Conservation (phyloP, 1,140 invertebrate species). For the Heliconius hewitsoni region DNA sequence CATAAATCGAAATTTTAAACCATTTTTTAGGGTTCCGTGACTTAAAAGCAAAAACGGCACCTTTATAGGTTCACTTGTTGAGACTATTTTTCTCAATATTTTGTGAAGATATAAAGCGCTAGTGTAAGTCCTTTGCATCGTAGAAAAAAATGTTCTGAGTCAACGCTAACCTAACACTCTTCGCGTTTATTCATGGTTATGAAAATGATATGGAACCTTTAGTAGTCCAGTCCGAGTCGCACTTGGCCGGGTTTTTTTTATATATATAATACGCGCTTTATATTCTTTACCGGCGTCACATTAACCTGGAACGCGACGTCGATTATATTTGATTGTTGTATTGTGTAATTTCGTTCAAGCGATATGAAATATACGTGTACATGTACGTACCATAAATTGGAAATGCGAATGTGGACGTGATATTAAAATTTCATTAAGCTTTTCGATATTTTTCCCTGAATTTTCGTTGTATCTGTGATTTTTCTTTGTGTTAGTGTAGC, state of each 20-base stretch:
- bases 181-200: too few relatives aligned
- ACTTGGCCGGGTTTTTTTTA: constrained; percentile 8
- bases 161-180: too few relatives aligned
- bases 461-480: background rate
- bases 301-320: constrained; percentile 37
- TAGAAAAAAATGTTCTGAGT: too few relatives aligned
- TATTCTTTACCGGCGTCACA: constrained; percentile 41
- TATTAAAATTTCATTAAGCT: constrained; percentile 9
- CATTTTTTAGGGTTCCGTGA: background rate
- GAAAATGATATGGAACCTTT: too few relatives aligned
- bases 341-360: constrained; percentile 15
- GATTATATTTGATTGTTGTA: constrained; percentile 18
- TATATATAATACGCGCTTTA: constrained; percentile 45
- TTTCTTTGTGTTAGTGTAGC: background rate
- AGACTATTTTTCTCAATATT: too few relatives aligned
- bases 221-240: too few relatives aligned
- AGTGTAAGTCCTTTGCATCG: too few relatives aligned
- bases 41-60: too few relatives aligned
- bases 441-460: constrained; percentile 2
- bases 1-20: constrained; percentile 59
- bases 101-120: too few relatives aligned
- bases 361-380: constrained; percentile 1
- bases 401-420: constrained; percentile 8
- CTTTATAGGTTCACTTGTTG: too few relatives aligned
- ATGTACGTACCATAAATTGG: constrained; percentile 1